These are phyloP conservation scores for Epizoanthus stellaris DNA, from an alignment of 92 coral and sea anemone species.

Conservation along the genomic window DNA sequence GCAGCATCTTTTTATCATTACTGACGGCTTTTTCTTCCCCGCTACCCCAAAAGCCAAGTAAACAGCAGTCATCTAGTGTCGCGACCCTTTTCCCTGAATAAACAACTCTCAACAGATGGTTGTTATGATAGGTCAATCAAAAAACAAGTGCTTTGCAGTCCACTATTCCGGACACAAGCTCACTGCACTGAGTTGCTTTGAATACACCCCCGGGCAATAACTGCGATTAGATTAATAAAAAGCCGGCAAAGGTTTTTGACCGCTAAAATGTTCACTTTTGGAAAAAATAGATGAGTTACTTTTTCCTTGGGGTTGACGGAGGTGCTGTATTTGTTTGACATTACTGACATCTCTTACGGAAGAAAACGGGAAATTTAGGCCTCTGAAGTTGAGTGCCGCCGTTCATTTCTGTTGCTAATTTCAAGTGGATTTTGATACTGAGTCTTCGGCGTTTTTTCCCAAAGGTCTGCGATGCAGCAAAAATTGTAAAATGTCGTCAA, in stretches of 20 bases:
- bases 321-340: not conserved
- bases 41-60: not conserved
- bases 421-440: conserved; percentile 17
- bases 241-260: not conserved
- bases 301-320: not conserved
- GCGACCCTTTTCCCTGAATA: conserved; percentile 48
- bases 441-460: not conserved
- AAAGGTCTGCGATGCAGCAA: not conserved
- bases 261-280: not conserved
- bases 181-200: not conserved
- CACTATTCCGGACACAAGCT: not conserved
- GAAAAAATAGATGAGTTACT: not conserved
- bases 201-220: conserved; percentile 1
- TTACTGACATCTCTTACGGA: not conserved
- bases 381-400: not conserved
- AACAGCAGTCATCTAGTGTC: conserved; percentile 27
- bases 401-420: not conserved
- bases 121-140: conserved; percentile 41
- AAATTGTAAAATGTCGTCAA: conserved; percentile 2
- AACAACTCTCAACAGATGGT: conserved; percentile 57
- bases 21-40: not conserved
- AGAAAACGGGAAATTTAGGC: not conserved
- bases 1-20: not conserved
- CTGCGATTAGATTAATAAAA: conserved; percentile 9
- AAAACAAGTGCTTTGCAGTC: conserved; percentile 10